Conservation (phyloP, 2,888 invertebrate genomes). For the Drosophila anomelani region DNA sequence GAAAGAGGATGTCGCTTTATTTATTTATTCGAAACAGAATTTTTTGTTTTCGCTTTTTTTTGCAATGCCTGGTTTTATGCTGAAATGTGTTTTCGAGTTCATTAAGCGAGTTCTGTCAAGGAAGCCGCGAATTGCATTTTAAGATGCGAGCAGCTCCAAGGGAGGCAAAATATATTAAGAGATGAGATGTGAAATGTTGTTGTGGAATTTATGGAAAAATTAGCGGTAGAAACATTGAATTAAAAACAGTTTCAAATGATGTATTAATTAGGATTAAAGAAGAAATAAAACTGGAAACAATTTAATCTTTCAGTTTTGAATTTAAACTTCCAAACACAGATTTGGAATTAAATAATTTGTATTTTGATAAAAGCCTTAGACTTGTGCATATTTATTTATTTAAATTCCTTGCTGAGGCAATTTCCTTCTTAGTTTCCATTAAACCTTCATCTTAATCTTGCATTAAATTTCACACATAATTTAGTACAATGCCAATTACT, state of each 20-base stretch:
- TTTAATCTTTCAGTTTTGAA: background rate
- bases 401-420: background rate
- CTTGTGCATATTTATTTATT: background rate
- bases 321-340: background rate
- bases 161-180: background rate
- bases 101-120: slow-evolving; percentile 48
- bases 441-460: background rate
- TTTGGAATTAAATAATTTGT: background rate
- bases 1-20: slow-evolving; percentile 66
- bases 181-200: background rate
- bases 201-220: background rate
- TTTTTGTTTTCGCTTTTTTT: slow-evolving; percentile 22
- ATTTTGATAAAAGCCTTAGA: too few relatives aligned
- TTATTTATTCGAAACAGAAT: slow-evolving; percentile 53
- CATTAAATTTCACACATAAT: background rate
- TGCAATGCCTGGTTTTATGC: slow-evolving; percentile 22
- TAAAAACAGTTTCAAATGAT: too few relatives aligned
- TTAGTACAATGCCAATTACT: background rate
- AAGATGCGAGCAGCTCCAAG: background rate
- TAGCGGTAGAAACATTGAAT: too few relatives aligned
- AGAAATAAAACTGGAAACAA: background rate
- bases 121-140: slow-evolving; percentile 31
- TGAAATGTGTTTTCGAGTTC: slow-evolving; percentile 53
- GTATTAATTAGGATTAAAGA: too few relatives aligned
- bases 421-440: background rate